Conservation (phyloP, 2,113 vertebrate genomes). For the Numenius arquata region DNA sequence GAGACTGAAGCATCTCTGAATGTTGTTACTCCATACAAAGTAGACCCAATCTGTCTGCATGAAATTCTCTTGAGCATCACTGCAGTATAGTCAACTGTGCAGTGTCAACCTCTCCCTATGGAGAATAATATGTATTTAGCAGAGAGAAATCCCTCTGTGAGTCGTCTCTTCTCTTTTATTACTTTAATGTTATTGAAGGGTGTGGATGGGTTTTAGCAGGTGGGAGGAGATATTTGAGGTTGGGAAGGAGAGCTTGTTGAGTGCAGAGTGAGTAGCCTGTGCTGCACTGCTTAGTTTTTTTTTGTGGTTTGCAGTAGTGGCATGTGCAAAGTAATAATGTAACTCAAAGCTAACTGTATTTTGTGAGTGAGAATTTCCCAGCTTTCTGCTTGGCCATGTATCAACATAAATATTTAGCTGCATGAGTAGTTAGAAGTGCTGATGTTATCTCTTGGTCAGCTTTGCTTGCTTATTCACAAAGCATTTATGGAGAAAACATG, state of each 20-base stretch:
- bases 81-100: background rate
- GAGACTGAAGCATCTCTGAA: background rate
- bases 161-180: background rate
- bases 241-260: background rate
- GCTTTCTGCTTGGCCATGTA: background rate
- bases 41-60: background rate
- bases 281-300: background rate
- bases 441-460: background rate
- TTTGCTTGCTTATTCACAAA: background rate
- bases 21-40: background rate
- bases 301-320: background rate
- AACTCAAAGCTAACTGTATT: background rate
- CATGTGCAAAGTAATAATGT: background rate
- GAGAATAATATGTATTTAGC: background rate
- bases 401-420: background rate
- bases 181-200: background rate
- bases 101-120: background rate
- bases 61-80: background rate
- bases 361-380: constrained; percentile 15
- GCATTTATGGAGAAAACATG: background rate
- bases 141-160: background rate
- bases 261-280: background rate
- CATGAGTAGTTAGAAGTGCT: background rate
- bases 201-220: background rate
- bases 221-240: background rate